Evolutionary conservation across 2,113 vertebrate species (phyloP).

Genomic region (Phaetusa simplex): DNA sequence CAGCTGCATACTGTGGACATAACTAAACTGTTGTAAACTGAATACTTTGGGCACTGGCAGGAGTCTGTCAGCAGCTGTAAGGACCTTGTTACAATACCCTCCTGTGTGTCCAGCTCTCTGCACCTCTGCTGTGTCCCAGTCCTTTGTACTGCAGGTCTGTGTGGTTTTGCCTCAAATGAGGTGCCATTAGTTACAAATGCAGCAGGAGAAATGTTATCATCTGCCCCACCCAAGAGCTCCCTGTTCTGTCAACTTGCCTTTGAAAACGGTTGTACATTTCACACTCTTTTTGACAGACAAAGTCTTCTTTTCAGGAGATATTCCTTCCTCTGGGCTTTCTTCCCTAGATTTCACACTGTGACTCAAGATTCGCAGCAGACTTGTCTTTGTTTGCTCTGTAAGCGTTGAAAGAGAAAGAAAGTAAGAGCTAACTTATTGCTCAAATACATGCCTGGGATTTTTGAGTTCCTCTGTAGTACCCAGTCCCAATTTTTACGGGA

Average conservation of each 20-base stretch:
- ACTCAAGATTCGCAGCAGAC: constrained; percentile 66
- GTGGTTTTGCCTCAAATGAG: not conserved
- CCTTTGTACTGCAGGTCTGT: not conserved
- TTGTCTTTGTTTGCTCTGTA: constrained; percentile 76
- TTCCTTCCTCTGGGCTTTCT: not conserved
- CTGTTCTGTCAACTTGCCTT: constrained; percentile 48
- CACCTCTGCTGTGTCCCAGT: not conserved
- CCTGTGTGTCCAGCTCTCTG: not conserved
- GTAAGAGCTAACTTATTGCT: not conserved
- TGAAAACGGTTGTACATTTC: not conserved
- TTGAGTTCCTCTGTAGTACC: not conserved
- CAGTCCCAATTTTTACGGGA: not conserved
- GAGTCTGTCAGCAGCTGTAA: not conserved
- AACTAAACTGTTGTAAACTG: not conserved
- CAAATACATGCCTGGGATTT: not conserved
- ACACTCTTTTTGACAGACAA: not conserved
- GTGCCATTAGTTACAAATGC: not conserved
- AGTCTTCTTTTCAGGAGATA: constrained; percentile 25
- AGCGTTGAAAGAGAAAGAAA: not conserved
- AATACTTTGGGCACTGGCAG: not conserved
- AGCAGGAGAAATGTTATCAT: not conserved
- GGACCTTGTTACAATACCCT: not conserved
- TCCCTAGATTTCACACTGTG: not conserved
- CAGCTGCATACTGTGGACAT: not conserved
- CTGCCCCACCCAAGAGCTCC: not conserved